Evolutionary conservation across 2,113 vertebrate species (phyloP), one percentile per base, ranked within the genome.

Genomic region (Casuarius casuarius): DNA sequence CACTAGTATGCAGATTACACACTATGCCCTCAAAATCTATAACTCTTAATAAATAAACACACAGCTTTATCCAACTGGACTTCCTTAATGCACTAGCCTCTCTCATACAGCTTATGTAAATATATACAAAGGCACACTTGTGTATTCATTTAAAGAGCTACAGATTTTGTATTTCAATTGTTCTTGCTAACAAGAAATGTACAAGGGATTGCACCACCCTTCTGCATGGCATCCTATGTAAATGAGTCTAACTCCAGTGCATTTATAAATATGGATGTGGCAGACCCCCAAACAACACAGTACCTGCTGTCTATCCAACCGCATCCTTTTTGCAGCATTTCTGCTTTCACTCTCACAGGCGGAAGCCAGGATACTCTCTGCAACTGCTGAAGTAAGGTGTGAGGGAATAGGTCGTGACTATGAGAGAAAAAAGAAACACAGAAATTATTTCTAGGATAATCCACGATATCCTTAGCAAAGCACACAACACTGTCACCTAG

Each of bases 321-420:
- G 98, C 98, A 99, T 98, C 96, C 98, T 98, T 98, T 98, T 99
- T 81, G 98, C 98, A 22, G 98, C 98, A 96, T 99, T 99, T 96
- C 98, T 98, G 89, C 98, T 99, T 94, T 99, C 98, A 93, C 98
- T 99, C 96, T 99, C 98, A 97, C 98, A 99, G 95, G 98, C 98
- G 54, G 98, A 98, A 92, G 98, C 98, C 98, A 99, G 97, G 96
- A 98, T 99, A 97, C 98, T 99, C 98, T 99, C 98, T 94, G 98
- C 98, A 97, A 98, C 98, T 98, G 98, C 98, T 97, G 98, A 98
- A 97, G 98, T 98, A 97, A 98, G 98, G 97, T 98, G 98, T 97
- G 98, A 98, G 97, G 98, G 98, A 94, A 98, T 98, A 97, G 98
- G 98, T 96, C 98, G 98, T 96, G 98, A 98, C 98, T 99, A 98